A percentile compares a stretch with the other conserved stretches of the same genome.
phyloP scores from a whole-genome alignment of 2,888 invertebrate genomes.

The Exephanes ischioxanthus region DNA sequence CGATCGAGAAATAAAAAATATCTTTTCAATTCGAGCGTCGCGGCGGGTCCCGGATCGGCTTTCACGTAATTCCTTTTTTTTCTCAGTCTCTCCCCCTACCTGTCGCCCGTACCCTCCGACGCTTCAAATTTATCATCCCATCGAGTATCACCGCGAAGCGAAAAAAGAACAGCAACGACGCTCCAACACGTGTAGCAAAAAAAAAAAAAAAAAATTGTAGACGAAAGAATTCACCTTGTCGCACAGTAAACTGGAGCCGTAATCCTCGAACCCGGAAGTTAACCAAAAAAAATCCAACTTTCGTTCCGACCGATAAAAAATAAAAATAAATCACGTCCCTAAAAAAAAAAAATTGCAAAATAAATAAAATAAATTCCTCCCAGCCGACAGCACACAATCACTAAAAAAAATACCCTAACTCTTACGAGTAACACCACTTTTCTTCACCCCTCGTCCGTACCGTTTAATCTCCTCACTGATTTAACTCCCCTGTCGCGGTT shows the following conservation, averaged over 20 bases:
- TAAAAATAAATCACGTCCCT: conserved; percentile 19
- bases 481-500: conserved; percentile 32
- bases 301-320: conserved; percentile 32
- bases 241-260: conserved; percentile 33
- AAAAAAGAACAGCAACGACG: neutral
- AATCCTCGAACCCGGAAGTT: conserved; percentile 41
- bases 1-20: conserved; percentile 33
- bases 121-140: conserved; percentile 36
- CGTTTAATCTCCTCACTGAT: conserved; percentile 50
- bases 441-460: conserved; percentile 60
- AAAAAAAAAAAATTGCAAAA: conserved; percentile 23
- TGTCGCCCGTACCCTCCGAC: neutral
- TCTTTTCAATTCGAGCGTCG: conserved; percentile 47
- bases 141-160: conserved; percentile 33
- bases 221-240: conserved; percentile 38
- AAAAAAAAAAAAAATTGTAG: neutral
- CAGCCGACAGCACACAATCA: conserved; percentile 44
- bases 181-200: conserved; percentile 16
- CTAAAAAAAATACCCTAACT: conserved; percentile 54
- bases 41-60: conserved; percentile 26
- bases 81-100: neutral
- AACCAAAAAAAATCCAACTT: conserved; percentile 29
- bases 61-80: conserved; percentile 30
- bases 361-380: conserved; percentile 15
- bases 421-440: conserved; percentile 62